Conservation (phyloP, 2,113 vertebrate species). For the Malaclemys terrapin region DNA sequence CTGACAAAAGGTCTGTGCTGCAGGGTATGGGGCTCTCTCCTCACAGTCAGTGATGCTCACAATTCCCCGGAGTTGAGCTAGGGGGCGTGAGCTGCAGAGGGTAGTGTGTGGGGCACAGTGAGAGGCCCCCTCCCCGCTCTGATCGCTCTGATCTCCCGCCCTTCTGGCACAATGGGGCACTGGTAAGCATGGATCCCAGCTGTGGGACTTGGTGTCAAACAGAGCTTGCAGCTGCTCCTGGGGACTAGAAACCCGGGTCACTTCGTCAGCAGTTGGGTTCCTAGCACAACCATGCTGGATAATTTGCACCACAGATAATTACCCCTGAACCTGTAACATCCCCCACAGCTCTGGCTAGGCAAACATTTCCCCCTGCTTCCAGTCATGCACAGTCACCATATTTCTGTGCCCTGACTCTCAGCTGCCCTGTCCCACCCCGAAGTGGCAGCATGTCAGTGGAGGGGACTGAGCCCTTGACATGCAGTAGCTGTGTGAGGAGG, state of each 20-base stretch:
- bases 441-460: neutral
- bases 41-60: neutral
- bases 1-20: no score
- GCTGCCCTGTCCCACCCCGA: neutral
- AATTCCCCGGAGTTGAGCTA: neutral
- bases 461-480: neutral
- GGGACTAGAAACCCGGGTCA: neutral
- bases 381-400: neutral
- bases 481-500: neutral
- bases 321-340: neutral
- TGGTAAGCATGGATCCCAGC: neutral
- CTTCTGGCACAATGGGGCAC: neutral
- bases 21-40: neutral
- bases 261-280: neutral
- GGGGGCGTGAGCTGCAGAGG: neutral
- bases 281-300: no score
- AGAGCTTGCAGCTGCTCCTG: neutral
- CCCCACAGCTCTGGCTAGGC: neutral
- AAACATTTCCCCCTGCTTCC: neutral
- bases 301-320: neutral
- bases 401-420: neutral
- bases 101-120: neutral
- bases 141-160: neutral
- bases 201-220: neutral
- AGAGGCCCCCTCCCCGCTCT: neutral